These are phyloP conservation scores for Apodemia mormo DNA, from an alignment of 2,888 invertebrate genomes.

Conservation along the genomic window DNA sequence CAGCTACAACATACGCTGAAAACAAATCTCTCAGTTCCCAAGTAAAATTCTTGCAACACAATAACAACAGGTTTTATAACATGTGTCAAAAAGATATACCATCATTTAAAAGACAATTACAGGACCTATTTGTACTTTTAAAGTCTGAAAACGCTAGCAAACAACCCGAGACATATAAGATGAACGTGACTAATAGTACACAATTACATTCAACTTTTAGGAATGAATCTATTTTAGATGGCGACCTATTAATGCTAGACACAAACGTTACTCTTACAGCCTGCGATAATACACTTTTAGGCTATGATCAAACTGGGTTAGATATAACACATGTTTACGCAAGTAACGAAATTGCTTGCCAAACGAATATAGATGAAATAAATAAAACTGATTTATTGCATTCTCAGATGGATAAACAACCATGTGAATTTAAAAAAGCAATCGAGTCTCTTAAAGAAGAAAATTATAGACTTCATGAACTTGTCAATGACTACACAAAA, in stretches of 20 bases:
- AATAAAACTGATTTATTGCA: conserved; percentile 41
- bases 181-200: conserved; percentile 59
- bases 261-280: conserved; percentile 67
- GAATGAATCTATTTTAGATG: conserved; percentile 69
- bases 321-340: conserved; percentile 55
- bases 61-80: conserved; percentile 62
- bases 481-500: conserved; percentile 42
- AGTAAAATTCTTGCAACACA: conserved; percentile 65
- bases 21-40: conserved; percentile 66
- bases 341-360: conserved; percentile 55
- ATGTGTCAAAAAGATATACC: conserved; percentile 71
- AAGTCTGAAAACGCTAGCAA: conserved; percentile 48
- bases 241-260: conserved; percentile 71
- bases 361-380: conserved; percentile 46
- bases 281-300: conserved; percentile 59
- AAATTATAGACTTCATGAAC: conserved; percentile 50
- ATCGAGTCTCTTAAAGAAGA: conserved; percentile 49
- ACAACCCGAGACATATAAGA: conserved; percentile 54
- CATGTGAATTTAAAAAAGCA: conserved; percentile 44
- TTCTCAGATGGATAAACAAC: conserved; percentile 44
- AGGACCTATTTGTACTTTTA: conserved; percentile 56
- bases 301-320: conserved; percentile 62
- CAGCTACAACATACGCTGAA: conserved; percentile 71
- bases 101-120: conserved; percentile 60
- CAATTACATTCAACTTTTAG: conserved; percentile 49